These are phyloP conservation scores for Eucera pruinosa DNA, from an alignment of 2,888 invertebrate species.

Conservation along the genomic window DNA sequence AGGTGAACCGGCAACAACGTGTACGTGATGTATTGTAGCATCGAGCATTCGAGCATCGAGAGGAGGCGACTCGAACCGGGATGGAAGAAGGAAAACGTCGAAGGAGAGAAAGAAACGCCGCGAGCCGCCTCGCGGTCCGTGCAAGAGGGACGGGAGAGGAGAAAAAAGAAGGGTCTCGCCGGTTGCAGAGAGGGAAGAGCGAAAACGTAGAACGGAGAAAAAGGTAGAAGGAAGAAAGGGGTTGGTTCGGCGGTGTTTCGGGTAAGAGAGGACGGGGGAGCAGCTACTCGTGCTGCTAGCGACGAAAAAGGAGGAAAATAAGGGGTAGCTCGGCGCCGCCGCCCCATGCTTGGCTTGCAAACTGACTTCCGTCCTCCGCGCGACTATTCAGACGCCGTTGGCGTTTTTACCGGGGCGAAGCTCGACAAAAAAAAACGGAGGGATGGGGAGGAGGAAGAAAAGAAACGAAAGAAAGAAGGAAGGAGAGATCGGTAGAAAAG, in stretches of 20 bases:
- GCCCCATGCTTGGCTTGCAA: constrained; percentile 84
- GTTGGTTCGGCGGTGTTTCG: constrained; percentile 15
- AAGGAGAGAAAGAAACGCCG: constrained; percentile 56
- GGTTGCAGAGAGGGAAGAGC: constrained; percentile 47
- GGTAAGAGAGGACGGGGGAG: constrained; percentile 53
- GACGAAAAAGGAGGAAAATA: constrained; percentile 79
- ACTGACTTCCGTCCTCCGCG: constrained; percentile 83
- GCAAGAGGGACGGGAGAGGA: constrained; percentile 21
- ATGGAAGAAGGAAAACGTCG: constrained; percentile 57
- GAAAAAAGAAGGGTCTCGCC: constrained; percentile 11
- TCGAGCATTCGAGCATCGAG: constrained; percentile 77
- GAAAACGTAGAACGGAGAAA: constrained; percentile 53
- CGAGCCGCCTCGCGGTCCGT: constrained; percentile 12
- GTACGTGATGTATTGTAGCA: constrained; percentile 80
- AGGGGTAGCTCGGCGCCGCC: constrained; percentile 82
- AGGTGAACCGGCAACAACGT: constrained; percentile 71
- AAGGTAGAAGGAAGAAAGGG: constrained; percentile 58
- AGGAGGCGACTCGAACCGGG: constrained; percentile 54
- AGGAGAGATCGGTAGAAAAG: constrained; percentile 57
- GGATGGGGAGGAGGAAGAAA: constrained; percentile 51
- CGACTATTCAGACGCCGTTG: constrained; percentile 82
- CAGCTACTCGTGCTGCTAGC: constrained; percentile 65
- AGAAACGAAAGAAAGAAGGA: constrained; percentile 23
- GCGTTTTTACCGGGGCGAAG: constrained; percentile 75
- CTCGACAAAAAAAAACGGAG: constrained; percentile 59